Conservation (phyloP, 2,888 invertebrate genomes). For the Aphodius granarius region DNA sequence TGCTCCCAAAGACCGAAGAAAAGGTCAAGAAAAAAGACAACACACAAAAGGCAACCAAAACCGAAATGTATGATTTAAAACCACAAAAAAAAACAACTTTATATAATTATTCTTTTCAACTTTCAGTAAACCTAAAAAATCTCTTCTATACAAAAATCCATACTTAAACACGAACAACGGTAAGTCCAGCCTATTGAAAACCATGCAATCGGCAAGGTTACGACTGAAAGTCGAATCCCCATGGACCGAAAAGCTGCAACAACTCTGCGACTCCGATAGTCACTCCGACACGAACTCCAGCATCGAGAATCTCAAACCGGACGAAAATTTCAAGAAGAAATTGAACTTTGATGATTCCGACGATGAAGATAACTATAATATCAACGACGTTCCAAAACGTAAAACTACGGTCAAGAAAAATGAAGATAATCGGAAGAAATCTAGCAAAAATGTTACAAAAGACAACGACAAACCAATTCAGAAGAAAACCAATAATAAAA, state of each 20-base stretch:
- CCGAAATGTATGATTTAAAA: neutral
- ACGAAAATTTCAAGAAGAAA: conserved; percentile 23
- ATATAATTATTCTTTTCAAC: conserved; percentile 23
- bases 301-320: conserved; percentile 13
- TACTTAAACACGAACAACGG: conserved; percentile 33
- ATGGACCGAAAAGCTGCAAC: conserved; percentile 36
- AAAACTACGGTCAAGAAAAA: conserved; percentile 14
- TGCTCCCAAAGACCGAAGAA: conserved; percentile 35
- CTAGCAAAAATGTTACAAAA: conserved; percentile 1
- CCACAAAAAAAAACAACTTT: neutral
- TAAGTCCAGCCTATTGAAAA: conserved; percentile 36
- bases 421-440: conserved; percentile 30
- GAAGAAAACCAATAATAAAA: neutral
- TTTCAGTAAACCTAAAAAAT: conserved; percentile 38
- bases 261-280: conserved; percentile 43
- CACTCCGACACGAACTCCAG: conserved; percentile 19
- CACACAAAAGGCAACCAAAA: neutral
- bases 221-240: conserved; percentile 38
- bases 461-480: neutral
- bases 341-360: conserved; percentile 33
- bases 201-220: conserved; percentile 35
- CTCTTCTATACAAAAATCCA: conserved; percentile 36
- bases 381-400: neutral
- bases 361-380: conserved; percentile 4
- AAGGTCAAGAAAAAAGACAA: conserved; percentile 22